A percentile compares a stretch with the other conserved stretches of the same genome.
These are phyloP conservation scores for Papilio xuthus DNA, from an alignment of 1,140 invertebrate genomes.

Conservation along the genomic window DNA sequence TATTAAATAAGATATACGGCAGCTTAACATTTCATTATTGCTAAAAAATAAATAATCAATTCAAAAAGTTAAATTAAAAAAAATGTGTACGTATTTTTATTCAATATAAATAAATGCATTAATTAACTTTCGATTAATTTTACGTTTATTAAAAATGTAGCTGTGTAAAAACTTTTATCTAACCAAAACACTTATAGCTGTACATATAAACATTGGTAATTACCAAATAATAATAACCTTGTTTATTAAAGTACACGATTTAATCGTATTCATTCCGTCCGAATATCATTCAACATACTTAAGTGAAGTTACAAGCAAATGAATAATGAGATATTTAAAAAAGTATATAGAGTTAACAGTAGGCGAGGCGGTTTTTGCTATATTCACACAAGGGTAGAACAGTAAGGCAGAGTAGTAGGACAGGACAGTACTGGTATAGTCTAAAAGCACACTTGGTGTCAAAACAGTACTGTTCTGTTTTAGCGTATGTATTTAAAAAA, in stretches of 20 bases:
- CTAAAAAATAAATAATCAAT: no score
- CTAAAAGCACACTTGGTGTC: no score
- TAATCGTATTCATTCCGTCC: constrained; percentile 1
- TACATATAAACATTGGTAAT: not conserved
- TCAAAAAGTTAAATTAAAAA: no score
- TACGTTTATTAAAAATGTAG: no score
- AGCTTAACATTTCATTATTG: no score
- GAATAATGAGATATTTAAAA: constrained; percentile 7
- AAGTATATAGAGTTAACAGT: not conserved
- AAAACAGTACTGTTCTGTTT: no score
- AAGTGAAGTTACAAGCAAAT: not conserved
- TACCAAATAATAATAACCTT: not conserved
- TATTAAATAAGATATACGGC: no score
- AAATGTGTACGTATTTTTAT: no score
- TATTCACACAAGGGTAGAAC: not conserved
- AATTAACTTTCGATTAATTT: no score
- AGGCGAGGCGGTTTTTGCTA: not conserved
- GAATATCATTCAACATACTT: not conserved
- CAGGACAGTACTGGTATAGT: not conserved
- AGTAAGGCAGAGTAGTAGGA: not conserved
- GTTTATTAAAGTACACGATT: not conserved
- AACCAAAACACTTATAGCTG: not conserved
- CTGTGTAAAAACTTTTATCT: no score
- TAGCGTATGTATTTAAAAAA: no score
- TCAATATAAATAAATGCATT: no score